Evolutionary conservation across 2,888 invertebrate genomes (phyloP).

Genomic region (Ormyrus nitidulus): DNA sequence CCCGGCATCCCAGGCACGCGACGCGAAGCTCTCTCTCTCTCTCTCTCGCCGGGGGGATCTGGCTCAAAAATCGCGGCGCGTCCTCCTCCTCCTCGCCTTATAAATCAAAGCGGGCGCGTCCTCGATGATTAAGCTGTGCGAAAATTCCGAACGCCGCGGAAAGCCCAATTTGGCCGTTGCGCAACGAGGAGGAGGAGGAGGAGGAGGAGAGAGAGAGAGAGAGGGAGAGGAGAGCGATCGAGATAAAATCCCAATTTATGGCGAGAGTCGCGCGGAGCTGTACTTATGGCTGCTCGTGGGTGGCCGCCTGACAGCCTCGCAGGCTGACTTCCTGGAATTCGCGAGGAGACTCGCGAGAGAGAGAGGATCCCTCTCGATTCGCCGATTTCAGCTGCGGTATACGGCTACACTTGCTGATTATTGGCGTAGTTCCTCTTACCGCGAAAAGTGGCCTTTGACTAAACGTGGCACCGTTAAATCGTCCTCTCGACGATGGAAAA

Average conservation of each 20-base stretch:
- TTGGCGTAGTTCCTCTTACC: too few relatives aligned
- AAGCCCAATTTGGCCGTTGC: constrained; percentile 70
- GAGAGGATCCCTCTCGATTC: background rate
- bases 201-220: constrained; percentile 31
- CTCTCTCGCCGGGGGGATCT: background rate
- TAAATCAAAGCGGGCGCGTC: constrained; percentile 13
- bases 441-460: too few relatives aligned
- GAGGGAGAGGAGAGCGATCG: constrained; percentile 54
- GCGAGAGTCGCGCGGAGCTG: constrained; percentile 66
- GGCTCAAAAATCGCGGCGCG: background rate
- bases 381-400: too few relatives aligned
- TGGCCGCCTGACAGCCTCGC: constrained; percentile 66
- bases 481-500: too few relatives aligned
- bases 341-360: constrained; percentile 37
- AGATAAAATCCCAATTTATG: constrained; percentile 75
- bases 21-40: constrained; percentile 41
- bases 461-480: too few relatives aligned
- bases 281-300: constrained; percentile 74
- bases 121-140: constrained; percentile 23
- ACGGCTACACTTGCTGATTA: too few relatives aligned
- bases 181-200: constrained; percentile 65
- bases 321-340: constrained; percentile 68
- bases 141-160: constrained; percentile 39
- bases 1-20: too few relatives aligned
- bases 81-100: constrained; percentile 44